Evolutionary conservation across 2,797 vertebrate genomes (phyloP), one percentile per base, ranked within the genome.

Genomic region (Chloroceryle inda): DNA sequence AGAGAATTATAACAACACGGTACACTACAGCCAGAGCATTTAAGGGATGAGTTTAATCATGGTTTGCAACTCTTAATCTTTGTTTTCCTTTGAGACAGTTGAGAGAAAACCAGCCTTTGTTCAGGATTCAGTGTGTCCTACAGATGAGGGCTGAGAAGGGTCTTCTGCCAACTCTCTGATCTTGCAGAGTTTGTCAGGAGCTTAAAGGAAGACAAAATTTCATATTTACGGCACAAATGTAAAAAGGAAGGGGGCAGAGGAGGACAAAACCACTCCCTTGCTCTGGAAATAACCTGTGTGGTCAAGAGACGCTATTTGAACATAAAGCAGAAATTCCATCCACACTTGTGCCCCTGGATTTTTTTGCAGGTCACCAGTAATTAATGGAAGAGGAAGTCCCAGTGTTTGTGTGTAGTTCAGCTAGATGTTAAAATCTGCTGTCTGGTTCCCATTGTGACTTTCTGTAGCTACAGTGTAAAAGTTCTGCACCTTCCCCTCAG

Each of bases 401-500:
- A 47, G 2, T 59, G 20, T 84, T 93, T 55, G 88, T 80, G 6
- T 93, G 89, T 88, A 33, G 35, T 92, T 88, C 50, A 73, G 50
- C 50, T 50, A 81, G 77, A 73, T 2, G 2, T 59, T 90, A 50
- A 47, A 84, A 59, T 94, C n/a, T 84, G 45, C 62, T 81, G 76
- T 78, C 89, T 94, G 87, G 50, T 86, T 96, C 69, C 69, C 88
- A 73, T 92, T 76, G 8, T 24, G 38, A 33, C 53, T 88, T 90
- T 94, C 66, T 96, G 73, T 78, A 94, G 59, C 83, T 72, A 4
- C 88, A 78, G 35, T 62, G 58, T 86, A 78, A 37, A 86, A 92
- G 78, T 61, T 66, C 45, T 91, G 68, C 75, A 92, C 58, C 42
- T 92, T 96, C 50, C 58, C 50, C 24, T 93, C 66, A 78, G 35